Evolutionary conservation across 2,888 invertebrate genomes (phyloP), one percentile per base, ranked within the genome.

Genomic region (Zele albiditarsus): DNA sequence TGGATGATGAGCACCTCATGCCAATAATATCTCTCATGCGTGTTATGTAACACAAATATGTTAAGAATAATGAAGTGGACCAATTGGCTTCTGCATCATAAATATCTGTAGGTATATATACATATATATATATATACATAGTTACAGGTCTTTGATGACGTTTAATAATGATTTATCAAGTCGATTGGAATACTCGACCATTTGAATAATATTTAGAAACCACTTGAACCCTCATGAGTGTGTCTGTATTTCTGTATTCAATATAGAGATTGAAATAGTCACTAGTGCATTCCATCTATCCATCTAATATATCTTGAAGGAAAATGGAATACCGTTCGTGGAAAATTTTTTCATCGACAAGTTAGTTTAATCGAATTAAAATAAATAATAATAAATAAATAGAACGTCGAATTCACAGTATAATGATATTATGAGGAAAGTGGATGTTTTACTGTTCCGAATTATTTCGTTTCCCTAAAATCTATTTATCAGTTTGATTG

Each of bases 131-230:
- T 33, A 33, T 33, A 42, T 42, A 10, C 12, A 42, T 42, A 42
- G 10, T 2, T 10, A 10, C 12, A 42, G 6, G 10, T 53, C 5
- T 53, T 53, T 20, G 20, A 53, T 20, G 20, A 53, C 53, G n/a
- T 53, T 20, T 53, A 53, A 53, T 53, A 20, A 53, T n/a, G 20
- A 53, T 53, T 53, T 53, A 53, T 53, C 53, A 53, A 53, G 53
- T 23, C 23, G 20, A 53, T 20, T 53, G 53, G n/a, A 53, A 53
- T n/a, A 20, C 53, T 20, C 20, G 10, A 53, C 20, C 53, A 53
- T 53, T 53, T 20, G 20, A 53, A 53, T 20, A 53, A 53, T 20
- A 20, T 53, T 53, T 53, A 23, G 53, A 20, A 53, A 53, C 53
- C 53, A 20, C 53, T 53, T 53, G 53, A 53, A 53, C 53, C n/a